phyloP scores from a whole-genome alignment of 2,113 vertebrate species.

The Corythoichthys intestinalis region DNA sequence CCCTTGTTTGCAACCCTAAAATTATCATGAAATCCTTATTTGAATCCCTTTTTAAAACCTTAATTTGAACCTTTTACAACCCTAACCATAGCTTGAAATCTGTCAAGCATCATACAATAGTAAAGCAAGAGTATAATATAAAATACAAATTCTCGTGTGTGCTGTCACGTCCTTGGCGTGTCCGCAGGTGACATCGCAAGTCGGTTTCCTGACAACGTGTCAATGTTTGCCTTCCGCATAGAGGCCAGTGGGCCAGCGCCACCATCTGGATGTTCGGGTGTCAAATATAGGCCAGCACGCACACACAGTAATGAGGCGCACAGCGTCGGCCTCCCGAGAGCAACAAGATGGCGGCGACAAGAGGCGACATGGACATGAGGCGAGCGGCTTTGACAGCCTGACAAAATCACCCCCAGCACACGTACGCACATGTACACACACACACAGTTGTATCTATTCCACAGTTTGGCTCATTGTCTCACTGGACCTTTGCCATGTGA shows the following conservation, averaged over 20 bases:
- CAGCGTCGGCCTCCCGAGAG: conserved; percentile 6
- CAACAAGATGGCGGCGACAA: conserved; percentile 1
- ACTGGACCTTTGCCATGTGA: conserved; percentile 3
- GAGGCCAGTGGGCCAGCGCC: conserved; percentile 9
- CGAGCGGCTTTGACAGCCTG: conserved; percentile 3
- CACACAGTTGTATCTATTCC: background rate
- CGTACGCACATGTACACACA: background rate
- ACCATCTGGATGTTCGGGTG: conserved; percentile 8
- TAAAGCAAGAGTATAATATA: background rate
- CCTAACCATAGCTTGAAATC: background rate
- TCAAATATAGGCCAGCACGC: conserved; percentile 3
- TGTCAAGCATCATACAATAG: background rate
- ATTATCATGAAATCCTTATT: no score
- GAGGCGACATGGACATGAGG: conserved; percentile 5
- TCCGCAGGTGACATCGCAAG: conserved; percentile 8
- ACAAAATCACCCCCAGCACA: conserved; percentile 5
- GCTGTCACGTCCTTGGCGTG: conserved; percentile 10
- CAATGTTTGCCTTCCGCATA: conserved; percentile 3
- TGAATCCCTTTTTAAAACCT: background rate
- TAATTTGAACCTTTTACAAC: background rate
- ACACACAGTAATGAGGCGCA: background rate
- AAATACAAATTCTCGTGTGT: background rate
- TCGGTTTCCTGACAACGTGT: conserved; percentile 5
- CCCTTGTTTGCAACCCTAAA: background rate
- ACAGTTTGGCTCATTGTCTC: conserved; percentile 5